Conservation (phyloP, 2,113 vertebrate species). For the Aramus guarauna region DNA sequence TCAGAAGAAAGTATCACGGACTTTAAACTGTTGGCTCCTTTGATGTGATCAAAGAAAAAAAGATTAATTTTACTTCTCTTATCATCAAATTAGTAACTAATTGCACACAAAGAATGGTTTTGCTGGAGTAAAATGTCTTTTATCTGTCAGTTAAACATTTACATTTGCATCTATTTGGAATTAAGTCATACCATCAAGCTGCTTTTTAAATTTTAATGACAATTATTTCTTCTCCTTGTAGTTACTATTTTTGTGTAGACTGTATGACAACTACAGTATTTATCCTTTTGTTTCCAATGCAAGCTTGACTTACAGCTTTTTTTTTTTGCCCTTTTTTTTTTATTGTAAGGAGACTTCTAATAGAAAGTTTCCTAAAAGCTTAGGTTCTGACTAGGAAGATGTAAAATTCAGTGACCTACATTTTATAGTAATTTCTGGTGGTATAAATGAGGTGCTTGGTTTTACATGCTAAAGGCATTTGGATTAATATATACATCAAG, state of each 20-base stretch:
- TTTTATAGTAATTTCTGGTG: background rate
- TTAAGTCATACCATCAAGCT: background rate
- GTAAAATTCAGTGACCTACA: background rate
- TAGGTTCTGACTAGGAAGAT: background rate
- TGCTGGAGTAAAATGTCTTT: background rate
- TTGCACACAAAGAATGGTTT: background rate
- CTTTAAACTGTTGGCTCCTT: background rate
- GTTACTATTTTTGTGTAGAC: background rate
- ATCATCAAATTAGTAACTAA: background rate
- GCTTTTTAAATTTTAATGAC: background rate
- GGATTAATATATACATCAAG: background rate
- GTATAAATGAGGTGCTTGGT: background rate
- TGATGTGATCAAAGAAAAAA: background rate
- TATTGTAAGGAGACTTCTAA: background rate
- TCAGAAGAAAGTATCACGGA: background rate
- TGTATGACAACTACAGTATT: background rate
- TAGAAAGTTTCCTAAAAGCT: background rate
- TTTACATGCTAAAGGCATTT: background rate
- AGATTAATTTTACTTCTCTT: background rate
- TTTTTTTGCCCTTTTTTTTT: no score
- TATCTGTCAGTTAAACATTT: background rate
- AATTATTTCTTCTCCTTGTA: background rate
- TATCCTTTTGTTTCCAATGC: background rate
- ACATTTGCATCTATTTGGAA: background rate
- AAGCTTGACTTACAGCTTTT: background rate